Conservation (phyloP, 2,113 vertebrate species). For the Clupea harengus region DNA sequence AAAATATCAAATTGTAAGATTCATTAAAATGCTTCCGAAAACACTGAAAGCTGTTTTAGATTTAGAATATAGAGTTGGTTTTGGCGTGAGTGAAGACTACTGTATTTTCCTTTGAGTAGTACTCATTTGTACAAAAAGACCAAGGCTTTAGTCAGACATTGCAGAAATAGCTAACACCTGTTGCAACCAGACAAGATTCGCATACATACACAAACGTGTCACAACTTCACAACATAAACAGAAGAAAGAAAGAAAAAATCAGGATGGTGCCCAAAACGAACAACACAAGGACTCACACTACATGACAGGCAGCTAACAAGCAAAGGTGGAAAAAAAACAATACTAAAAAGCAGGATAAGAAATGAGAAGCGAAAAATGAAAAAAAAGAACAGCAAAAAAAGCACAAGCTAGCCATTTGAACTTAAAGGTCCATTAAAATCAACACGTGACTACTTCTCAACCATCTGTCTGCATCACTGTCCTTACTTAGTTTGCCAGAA, state of each 20-base stretch:
- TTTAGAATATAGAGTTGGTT: not conserved
- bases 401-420: not conserved
- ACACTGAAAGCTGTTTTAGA: not conserved
- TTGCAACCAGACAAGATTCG: conserved; percentile 34
- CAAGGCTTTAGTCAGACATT: conserved; percentile 23
- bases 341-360: conserved; percentile 25
- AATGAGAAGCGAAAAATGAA: not conserved
- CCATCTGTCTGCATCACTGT: not conserved
- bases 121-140: conserved; percentile 27
- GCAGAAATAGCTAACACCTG: conserved; percentile 18
- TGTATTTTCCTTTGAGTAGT: conserved; percentile 1
- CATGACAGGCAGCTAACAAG: conserved; percentile 45
- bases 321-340: conserved; percentile 36
- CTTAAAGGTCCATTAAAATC: not conserved
- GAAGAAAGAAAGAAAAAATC: not conserved
- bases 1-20: conserved; percentile 42
- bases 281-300: conserved; percentile 49
- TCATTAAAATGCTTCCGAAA: conserved; percentile 30
- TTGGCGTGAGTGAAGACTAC: conserved; percentile 12
- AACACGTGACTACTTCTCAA: not conserved
- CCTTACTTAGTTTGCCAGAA: not conserved
- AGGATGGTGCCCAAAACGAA: conserved; percentile 54
- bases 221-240: conserved; percentile 21
- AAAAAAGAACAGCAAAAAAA: not conserved
- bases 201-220: conserved; percentile 31